Evolutionary conservation across 2,797 vertebrate species (phyloP).

Genomic region (Pseudochromis fuscus): DNA sequence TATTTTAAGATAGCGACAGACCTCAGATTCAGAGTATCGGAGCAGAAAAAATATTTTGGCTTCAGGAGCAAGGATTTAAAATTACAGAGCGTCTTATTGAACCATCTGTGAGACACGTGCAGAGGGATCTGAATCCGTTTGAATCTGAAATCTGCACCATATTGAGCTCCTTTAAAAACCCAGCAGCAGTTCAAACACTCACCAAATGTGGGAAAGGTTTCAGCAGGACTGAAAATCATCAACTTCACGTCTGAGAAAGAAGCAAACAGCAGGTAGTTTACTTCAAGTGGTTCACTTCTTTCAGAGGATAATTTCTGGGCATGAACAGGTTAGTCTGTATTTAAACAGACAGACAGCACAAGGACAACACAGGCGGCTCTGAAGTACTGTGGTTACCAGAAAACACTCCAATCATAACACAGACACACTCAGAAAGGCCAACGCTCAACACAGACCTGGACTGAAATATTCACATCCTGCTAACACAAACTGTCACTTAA

Average conservation of each 20-base stretch:
- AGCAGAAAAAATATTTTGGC: not conserved
- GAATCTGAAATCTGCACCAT: slow-evolving; percentile 2
- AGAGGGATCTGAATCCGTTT: not conserved
- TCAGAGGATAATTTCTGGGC: not conserved
- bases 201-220: not conserved
- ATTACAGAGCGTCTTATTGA: slow-evolving; percentile 24
- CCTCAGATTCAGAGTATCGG: not conserved
- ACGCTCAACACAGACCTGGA: not conserved
- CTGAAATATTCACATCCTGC: not conserved
- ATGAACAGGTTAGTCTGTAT: not conserved
- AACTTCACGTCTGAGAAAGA: not conserved
- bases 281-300: not conserved
- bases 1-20: slow-evolving; percentile 13
- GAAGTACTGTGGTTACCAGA: no score
- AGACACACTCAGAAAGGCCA: not conserved
- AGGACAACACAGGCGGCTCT: not conserved
- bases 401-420: not conserved
- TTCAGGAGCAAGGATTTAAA: slow-evolving; percentile 20
- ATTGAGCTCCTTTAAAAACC: not conserved
- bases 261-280: rapidly evolving
- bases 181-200: not conserved
- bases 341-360: not conserved
- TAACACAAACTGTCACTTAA: no score
- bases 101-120: slow-evolving; percentile 47
- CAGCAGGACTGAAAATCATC: not conserved